Conservation (phyloP, 2,113 vertebrate species). For the Aegotheles bennettii region DNA sequence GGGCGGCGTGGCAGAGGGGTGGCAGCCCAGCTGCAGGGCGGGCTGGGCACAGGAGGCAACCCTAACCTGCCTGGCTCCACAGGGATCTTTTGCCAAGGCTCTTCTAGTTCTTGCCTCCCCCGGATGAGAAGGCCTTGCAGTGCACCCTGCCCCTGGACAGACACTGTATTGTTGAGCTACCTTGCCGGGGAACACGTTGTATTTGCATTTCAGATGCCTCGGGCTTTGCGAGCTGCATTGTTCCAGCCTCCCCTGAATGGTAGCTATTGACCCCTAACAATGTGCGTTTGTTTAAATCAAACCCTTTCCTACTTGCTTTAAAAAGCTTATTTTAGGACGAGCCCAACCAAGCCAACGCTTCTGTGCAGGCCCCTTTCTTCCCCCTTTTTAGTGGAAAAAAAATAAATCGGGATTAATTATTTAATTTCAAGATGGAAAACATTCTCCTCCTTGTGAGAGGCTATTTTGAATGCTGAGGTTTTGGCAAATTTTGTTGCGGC, state of each 20-base stretch:
- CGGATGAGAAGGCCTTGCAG: not conserved
- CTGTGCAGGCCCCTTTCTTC: not conserved
- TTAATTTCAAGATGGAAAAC: not conserved
- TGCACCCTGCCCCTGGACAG: not conserved
- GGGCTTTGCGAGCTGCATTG: not conserved
- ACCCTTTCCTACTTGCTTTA: not conserved
- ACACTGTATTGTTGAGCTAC: not conserved
- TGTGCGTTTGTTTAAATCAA: slow-evolving; percentile 42
- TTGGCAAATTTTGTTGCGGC: not conserved
- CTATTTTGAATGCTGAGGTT: slow-evolving; percentile 3
- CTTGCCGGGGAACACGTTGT: slow-evolving; percentile 11
- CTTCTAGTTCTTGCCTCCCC: not conserved
- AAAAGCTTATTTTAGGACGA: not conserved
- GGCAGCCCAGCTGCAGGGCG: not conserved
- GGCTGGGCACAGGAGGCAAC: not conserved
- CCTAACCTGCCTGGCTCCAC: accelerated
- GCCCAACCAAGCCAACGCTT: not conserved
- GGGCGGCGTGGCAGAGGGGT: not conserved
- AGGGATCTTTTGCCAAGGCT: not conserved
- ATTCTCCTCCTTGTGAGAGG: not conserved
- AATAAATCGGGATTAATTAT: not conserved
- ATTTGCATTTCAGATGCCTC: slow-evolving; percentile 49
- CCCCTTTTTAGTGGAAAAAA: not conserved
- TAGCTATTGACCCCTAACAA: slow-evolving; percentile 44
- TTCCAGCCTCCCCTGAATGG: slow-evolving; percentile 29